Base-by-base conservation (phyloP, 2,113 vertebrate species). In the Lipophrys pholis region DNA sequence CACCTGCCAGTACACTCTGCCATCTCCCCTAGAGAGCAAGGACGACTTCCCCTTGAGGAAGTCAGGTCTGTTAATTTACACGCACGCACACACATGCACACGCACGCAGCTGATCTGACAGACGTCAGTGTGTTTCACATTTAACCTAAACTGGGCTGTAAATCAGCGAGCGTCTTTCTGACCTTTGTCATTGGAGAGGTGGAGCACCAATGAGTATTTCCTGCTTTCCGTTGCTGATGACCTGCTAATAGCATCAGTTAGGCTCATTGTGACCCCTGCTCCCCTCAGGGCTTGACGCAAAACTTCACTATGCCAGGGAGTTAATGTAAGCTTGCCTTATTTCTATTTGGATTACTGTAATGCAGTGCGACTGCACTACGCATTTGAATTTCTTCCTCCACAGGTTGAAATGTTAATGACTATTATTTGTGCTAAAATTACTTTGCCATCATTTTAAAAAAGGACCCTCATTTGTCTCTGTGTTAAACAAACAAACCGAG, bases 21-120 rank as follows among this genome's bases (percentile, higher is more conserved):
- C 95, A 45, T 97, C 96, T 72, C 90, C 95, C 0, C 90, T 96
- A 42, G 96, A 98, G 85, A 89, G 89, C 89, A 97, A 96, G 89
- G 96, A 98, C 70, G 97, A 99, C 91, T 99, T 99, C 86, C 98
- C 98, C 75, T 95, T 99, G 89, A 95, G 97, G 82, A 99, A 99
- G 95, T 99, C 98, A 84, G 98, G 98, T 99, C 90, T 86, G 95
- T 64, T 76, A 46, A 64, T 80, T 72, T 50, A 12, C 74, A 17
- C 30, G 66, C 50, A 16, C 21, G 4, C 21, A 4, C 21, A 30
- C 21, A 57, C 38, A 51, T 8, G 5, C 14, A 35, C 30, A 45
- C 39, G 60, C 3, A 51, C 45, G 39, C n/a, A 41, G 5, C 17
- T 51, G 15, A 8, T 52, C 57, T 15, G 17, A 62, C 41, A 11